Conservation (phyloP, 2,888 invertebrate species). For the Eudasyphora cyanicolor region DNA sequence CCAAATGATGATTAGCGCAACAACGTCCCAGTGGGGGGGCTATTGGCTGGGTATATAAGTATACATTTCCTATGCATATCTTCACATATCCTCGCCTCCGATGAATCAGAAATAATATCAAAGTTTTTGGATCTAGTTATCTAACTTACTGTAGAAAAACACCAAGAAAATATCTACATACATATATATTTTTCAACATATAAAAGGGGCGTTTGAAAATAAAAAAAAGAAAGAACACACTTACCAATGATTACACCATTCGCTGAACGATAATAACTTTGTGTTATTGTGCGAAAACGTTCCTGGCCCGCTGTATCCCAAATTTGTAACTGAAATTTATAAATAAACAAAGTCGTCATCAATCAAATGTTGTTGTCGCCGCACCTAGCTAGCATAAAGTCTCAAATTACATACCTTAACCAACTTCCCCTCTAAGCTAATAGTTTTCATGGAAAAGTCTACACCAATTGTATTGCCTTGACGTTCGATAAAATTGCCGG, state of each 20-base stretch:
- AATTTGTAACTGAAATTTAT: constrained; percentile 84
- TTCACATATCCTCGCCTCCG: too few species aligned
- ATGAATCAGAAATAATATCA: too few species aligned
- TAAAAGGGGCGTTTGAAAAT: constrained; percentile 33
- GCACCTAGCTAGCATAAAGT: not conserved
- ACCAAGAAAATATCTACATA: not conserved
- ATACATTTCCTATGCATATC: too few species aligned
- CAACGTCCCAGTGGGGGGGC: too few species aligned
- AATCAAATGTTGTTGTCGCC: not conserved
- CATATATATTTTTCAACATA: not conserved
- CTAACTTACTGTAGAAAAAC: too few species aligned
- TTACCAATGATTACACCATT: constrained; percentile 96
- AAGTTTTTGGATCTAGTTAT: too few species aligned
- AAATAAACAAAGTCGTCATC: not conserved
- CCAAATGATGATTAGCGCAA: too few species aligned
- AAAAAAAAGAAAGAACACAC: constrained; percentile 37
- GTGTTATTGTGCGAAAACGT: constrained; percentile 97
- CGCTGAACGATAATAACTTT: constrained; percentile 97
- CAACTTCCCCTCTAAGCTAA: constrained; percentile 95
- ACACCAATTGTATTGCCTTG: constrained; percentile 99
- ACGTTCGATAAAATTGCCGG: constrained; percentile 96
- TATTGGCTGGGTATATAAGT: too few species aligned
- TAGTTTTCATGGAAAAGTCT: constrained; percentile 99
- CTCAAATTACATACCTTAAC: constrained; percentile 87
- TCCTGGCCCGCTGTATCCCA: constrained; percentile 99